A percentile compares a stretch with the other conserved stretches of the same genome.
phyloP scores from a whole-genome alignment of 1,140 invertebrate species.

The Teleogryllus occipitalis region DNA sequence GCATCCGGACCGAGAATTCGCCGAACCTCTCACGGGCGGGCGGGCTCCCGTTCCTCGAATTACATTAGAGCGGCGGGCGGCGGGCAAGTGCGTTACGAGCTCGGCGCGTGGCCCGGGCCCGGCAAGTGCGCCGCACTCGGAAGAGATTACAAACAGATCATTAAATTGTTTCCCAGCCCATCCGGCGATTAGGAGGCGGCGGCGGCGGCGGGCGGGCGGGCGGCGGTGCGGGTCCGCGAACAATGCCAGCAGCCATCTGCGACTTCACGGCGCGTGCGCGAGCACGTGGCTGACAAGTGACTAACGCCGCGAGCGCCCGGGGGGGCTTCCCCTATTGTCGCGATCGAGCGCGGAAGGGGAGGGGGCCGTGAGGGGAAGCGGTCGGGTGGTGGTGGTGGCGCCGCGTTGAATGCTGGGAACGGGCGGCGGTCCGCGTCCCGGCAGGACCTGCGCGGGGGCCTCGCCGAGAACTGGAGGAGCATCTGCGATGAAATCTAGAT shows the following conservation, averaged over 20 bases:
- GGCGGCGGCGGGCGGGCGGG: too few relatives aligned
- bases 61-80: too few relatives aligned
- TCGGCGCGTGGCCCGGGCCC: not conserved
- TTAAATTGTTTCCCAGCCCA: slow-evolving; percentile 4
- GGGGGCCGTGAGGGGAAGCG: not conserved
- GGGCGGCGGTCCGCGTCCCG: too few relatives aligned
- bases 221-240: not conserved
- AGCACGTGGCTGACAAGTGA: slow-evolving; percentile 3
- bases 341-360: not conserved
- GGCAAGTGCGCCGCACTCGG: not conserved
- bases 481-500: slow-evolving; percentile 4
- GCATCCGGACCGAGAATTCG: too few relatives aligned
- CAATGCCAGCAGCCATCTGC: not conserved
- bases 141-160: slow-evolving; percentile 5
- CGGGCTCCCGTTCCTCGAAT: too few relatives aligned
- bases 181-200: not conserved
- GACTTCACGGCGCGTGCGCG: not conserved
- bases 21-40: too few relatives aligned
- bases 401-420: not conserved
- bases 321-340: not conserved
- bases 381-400: not conserved
- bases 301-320: not conserved
- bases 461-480: too few relatives aligned
- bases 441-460: not conserved
- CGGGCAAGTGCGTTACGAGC: not conserved